Evolutionary conservation across 2,888 invertebrate genomes (phyloP).

Genomic region (Plagodis pulveraria): DNA sequence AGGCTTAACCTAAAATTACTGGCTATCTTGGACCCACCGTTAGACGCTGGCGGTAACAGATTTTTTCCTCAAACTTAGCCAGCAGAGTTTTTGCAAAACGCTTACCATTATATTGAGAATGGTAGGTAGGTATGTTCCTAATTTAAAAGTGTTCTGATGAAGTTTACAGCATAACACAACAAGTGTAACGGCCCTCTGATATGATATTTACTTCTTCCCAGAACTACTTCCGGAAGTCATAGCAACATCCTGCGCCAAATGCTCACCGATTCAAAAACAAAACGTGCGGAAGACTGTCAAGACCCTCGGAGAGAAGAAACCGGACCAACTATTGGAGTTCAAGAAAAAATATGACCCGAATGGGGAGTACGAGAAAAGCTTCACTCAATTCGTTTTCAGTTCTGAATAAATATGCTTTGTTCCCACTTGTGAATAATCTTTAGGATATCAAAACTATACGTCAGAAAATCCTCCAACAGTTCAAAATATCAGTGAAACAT

Average conservation of each 20-base stretch:
- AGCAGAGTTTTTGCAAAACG: too few species aligned
- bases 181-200: background rate
- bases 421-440: background rate
- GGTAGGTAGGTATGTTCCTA: too few species aligned
- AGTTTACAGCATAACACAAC: too few species aligned
- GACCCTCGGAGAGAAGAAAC: constrained; percentile 59
- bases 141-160: too few species aligned
- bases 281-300: constrained; percentile 64
- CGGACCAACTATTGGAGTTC: constrained; percentile 58
- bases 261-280: constrained; percentile 57
- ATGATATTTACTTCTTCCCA: constrained; percentile 33
- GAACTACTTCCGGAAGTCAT: constrained; percentile 71
- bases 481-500: too few species aligned
- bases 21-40: too few species aligned
- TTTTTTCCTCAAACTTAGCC: too few species aligned
- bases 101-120: too few species aligned
- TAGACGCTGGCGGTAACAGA: too few species aligned
- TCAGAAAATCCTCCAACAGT: too few species aligned
- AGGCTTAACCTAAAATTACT: too few species aligned
- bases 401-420: constrained; percentile 41
- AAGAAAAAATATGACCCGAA: constrained; percentile 66
- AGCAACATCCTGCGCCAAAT: constrained; percentile 67
- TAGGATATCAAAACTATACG: too few species aligned
- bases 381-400: constrained; percentile 56
- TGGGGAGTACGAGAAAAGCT: constrained; percentile 60